Conservation (phyloP, 1,140 invertebrate species). For the Eurosta solidaginis region DNA sequence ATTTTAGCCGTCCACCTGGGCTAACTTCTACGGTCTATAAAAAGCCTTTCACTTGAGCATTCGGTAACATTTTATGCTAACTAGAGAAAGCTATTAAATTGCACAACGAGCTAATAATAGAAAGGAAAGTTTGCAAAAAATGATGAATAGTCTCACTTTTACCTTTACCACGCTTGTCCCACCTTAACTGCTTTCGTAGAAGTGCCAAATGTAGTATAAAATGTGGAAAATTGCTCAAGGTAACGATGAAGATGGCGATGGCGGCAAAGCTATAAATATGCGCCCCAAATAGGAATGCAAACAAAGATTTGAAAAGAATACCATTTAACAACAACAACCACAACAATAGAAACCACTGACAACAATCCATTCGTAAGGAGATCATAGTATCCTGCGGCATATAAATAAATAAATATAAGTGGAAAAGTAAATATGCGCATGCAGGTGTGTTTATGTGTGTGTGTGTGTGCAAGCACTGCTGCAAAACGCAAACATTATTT, state of each 20-base stretch:
- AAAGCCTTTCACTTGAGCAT: no score
- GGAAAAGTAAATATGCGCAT: no score
- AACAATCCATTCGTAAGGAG: constrained; percentile 7
- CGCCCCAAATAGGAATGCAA: background rate
- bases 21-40: no score
- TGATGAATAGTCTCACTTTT: constrained; percentile 5
- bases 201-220: no score
- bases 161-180: no score
- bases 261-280: background rate
- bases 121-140: background rate
- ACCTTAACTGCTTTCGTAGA: no score
- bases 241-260: background rate
- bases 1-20: no score
- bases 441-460: no score
- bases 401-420: constrained; percentile 10
- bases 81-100: background rate
- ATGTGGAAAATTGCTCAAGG: background rate
- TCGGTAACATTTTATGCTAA: no score
- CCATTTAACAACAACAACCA: background rate
- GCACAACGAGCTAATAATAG: background rate
- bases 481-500: constrained; percentile 24
- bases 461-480: background rate
- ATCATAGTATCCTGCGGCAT: constrained; percentile 3
- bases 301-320: constrained; percentile 2
- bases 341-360: background rate